Evolutionary conservation across 2,797 vertebrate species (phyloP), one percentile per base, ranked within the genome.

Genomic region (Amphiprion clarkii): DNA sequence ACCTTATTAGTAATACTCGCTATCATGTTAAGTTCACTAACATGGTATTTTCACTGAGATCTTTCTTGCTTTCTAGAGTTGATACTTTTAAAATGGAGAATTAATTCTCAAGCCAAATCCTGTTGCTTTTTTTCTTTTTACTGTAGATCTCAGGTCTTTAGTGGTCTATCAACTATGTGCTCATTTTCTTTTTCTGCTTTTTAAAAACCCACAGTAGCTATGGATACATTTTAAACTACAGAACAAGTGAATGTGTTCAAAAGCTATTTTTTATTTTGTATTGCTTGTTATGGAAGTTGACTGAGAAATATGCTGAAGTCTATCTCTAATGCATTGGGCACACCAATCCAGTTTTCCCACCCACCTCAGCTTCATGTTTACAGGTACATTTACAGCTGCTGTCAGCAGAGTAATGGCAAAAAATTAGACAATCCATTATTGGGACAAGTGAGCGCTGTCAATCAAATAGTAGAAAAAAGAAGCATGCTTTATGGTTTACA

Each of bases 131-230:
- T 16, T 23, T 68, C 25, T 88, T 86, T 79, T 76, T 80, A 82
- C 76, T 59, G 64, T 93, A 94, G 92, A 67, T 86, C 91, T 94
- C 91, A 94, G 92, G 88, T 88, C 59, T 84, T 85, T 89, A 87
- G 76, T 66, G 42, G n/a, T 73, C 61, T 44, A 25, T 86, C 56
- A 51, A 16, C 65, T 59, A 71, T 48, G 36, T 77, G 76, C 64
- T 82, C 75, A 21, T 67, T 73, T 80, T 42, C 17, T 82, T 79
- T 77, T 59, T 71, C 53, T 69, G 66, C 66, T 82, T 82, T 78
- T 81, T 78, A 68, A 82, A 68, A 71, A 48, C 74, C 58, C 23
- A 62, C 53, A 74, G 55, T 84, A 83, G 83, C 64, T 79, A 64
- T 78, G 83, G 74, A 82, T 88, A 90, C 76, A 87, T 86, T 81